Percentiles rank a stretch among this genome's conserved stretches.
phyloP scores from a whole-genome alignment of 2,888 invertebrate species.

The Frankliniella fusca region DNA sequence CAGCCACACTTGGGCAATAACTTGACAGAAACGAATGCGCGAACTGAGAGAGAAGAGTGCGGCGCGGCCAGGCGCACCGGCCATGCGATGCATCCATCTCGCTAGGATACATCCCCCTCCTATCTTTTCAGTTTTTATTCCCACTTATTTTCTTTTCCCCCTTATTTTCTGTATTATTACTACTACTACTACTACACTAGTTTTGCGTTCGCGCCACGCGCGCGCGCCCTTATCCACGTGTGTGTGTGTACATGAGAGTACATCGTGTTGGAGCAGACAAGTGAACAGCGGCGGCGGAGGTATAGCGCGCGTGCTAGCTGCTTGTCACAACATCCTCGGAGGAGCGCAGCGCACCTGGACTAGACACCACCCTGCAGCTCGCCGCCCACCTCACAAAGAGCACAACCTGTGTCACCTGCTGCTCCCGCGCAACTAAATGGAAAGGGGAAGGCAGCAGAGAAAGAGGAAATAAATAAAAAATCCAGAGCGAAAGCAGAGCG shows the following conservation, averaged over 20 bases:
- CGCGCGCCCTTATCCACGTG: not conserved
- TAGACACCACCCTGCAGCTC: not conserved
- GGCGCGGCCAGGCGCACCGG: not conserved
- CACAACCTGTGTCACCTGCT: too few relatives aligned
- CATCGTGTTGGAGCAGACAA: not conserved
- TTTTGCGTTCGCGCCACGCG: not conserved
- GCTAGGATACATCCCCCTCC: not conserved
- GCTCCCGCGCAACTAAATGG: too few relatives aligned
- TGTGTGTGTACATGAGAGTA: too few relatives aligned
- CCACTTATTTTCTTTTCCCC: not conserved
- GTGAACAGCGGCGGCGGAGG: not conserved
- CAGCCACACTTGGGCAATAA: constrained; percentile 1
- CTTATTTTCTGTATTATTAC: not conserved
- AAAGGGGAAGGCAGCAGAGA: not conserved
- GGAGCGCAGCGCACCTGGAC: not conserved
- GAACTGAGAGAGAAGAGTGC: not conserved
- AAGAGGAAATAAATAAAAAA: not conserved
- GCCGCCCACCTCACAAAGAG: not conserved
- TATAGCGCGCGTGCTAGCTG: not conserved
- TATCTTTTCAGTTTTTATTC: not conserved
- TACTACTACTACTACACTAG: too few relatives aligned
- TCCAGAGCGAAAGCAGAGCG: not conserved
- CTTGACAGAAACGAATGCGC: constrained; percentile 16
- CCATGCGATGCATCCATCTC: constrained; percentile 3
- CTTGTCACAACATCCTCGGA: not conserved